Evolutionary conservation across 2,797 vertebrate genomes (phyloP).

Genomic region (Cyprinodon diabolis): DNA sequence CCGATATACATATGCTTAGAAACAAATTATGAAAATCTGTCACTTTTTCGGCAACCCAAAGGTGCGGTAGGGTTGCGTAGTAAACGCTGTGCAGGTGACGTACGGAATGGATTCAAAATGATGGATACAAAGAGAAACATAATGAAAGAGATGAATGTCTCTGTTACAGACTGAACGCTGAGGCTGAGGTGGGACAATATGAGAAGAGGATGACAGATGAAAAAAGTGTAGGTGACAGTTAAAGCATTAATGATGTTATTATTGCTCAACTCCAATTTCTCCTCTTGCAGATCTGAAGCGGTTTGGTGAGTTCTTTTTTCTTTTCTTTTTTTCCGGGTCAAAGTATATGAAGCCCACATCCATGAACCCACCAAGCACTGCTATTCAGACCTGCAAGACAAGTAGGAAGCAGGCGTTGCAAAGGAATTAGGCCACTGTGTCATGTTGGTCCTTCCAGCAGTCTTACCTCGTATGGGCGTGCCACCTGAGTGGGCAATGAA

Average conservation of each 20-base stretch:
- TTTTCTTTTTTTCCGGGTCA: slow-evolving; percentile 43
- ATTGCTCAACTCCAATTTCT: slow-evolving; percentile 80
- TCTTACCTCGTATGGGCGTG: slow-evolving; percentile 85
- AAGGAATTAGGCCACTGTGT: slow-evolving; percentile 76
- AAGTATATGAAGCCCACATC: slow-evolving; percentile 50
- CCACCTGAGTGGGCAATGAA: slow-evolving; percentile 85
- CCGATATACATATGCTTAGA: background rate
- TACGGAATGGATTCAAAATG: slow-evolving; percentile 42
- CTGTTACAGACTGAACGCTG: slow-evolving; percentile 60
- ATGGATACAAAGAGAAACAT: slow-evolving; percentile 42
- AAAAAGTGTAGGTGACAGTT: slow-evolving; percentile 77
- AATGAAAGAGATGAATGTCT: slow-evolving; percentile 55
- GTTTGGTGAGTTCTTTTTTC: slow-evolving; percentile 49
- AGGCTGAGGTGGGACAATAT: slow-evolving; percentile 81
- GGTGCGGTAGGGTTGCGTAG: background rate
- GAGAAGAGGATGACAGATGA: slow-evolving; percentile 50
- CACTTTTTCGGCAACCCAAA: background rate
- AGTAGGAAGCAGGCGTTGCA: slow-evolving; percentile 68
- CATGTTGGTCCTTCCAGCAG: slow-evolving; percentile 76
- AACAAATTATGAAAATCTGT: background rate
- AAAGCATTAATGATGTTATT: slow-evolving; percentile 83
- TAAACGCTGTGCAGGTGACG: background rate
- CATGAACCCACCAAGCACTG: slow-evolving; percentile 55
- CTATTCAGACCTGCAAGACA: slow-evolving; percentile 64
- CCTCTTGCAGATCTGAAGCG: slow-evolving; percentile 70